phyloP scores from a whole-genome alignment of 2,888 invertebrate species.

The Drosophila melanosoma region DNA sequence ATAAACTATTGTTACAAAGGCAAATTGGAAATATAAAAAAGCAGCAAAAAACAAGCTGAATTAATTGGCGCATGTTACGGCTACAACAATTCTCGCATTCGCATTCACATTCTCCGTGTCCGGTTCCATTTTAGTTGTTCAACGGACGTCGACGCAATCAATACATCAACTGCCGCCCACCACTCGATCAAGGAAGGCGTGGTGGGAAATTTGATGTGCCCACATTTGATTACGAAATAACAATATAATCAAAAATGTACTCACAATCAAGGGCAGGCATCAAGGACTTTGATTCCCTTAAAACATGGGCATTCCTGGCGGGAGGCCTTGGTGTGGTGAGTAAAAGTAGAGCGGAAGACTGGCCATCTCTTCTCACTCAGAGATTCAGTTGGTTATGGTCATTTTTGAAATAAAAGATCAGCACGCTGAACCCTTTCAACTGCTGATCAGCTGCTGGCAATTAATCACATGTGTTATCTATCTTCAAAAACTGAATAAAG shows the following conservation, averaged over 20 bases:
- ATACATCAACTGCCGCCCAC: slow-evolving; percentile 45
- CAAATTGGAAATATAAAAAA: slow-evolving; percentile 43
- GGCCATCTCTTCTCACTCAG: slow-evolving; percentile 20
- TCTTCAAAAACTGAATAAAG: not conserved
- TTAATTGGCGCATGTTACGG: slow-evolving; percentile 65
- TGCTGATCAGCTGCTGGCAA: slow-evolving; percentile 31
- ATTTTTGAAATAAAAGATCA: slow-evolving; percentile 17
- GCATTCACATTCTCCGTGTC: slow-evolving; percentile 44
- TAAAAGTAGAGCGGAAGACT: slow-evolving; percentile 27
- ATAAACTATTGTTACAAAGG: slow-evolving; percentile 40
- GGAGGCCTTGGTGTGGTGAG: slow-evolving; percentile 69
- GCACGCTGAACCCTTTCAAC: not conserved
- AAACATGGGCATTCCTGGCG: slow-evolving; percentile 55
- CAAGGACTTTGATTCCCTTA: slow-evolving; percentile 64
- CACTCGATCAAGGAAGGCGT: slow-evolving; percentile 35
- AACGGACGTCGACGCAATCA: slow-evolving; percentile 55
- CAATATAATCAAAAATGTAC: slow-evolving; percentile 55
- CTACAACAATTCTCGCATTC: slow-evolving; percentile 34
- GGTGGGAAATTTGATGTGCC: slow-evolving; percentile 13
- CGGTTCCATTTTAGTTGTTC: slow-evolving; percentile 55
- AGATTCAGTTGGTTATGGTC: not conserved
- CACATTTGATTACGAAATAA: not conserved
- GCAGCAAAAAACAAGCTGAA: slow-evolving; percentile 19
- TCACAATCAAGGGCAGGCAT: slow-evolving; percentile 41
- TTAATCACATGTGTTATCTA: slow-evolving; percentile 41